A percentile compares a stretch with the other conserved stretches of the same genome.
These are phyloP conservation scores for Beaufortia kweichowensis DNA, from an alignment of 2,113 vertebrate species.

Conservation along the genomic window DNA sequence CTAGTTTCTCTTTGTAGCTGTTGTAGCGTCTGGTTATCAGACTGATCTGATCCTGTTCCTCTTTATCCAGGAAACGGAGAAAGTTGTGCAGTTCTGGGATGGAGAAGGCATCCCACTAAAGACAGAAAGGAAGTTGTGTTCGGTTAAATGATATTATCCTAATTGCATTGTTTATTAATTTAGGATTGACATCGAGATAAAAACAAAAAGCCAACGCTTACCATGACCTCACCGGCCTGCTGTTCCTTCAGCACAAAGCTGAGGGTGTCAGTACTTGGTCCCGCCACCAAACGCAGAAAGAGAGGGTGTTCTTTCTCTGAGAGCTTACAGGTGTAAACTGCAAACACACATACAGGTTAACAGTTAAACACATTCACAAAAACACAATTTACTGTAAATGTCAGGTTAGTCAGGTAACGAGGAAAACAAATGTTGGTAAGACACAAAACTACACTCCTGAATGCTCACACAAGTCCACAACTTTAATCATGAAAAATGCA, in stretches of 20 bases:
- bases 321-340: constrained; percentile 92
- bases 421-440: too few species aligned
- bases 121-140: background rate
- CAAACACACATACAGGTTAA: constrained; percentile 33
- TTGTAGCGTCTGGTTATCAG: constrained; percentile 79
- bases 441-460: too few species aligned
- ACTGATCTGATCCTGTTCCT: constrained; percentile 86
- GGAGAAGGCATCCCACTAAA: constrained; percentile 95
- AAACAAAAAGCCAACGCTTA: constrained; percentile 54
- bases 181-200: background rate
- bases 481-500: too few species aligned
- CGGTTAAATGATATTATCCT: background rate
- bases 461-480: too few species aligned
- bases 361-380: too few species aligned
- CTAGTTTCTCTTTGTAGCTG: constrained; percentile 83
- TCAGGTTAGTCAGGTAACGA: too few species aligned
- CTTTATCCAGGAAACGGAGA: constrained; percentile 91
- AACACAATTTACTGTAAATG: background rate
- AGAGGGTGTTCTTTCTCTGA: constrained; percentile 88
- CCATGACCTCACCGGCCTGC: constrained; percentile 92
- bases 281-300: constrained; percentile 89
- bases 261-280: constrained; percentile 83
- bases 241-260: constrained; percentile 93
- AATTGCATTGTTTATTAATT: background rate
- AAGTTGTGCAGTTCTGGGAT: constrained; percentile 95